Base-by-base conservation (phyloP, 2,797 vertebrate species). In the Danio kyathit region DNA sequence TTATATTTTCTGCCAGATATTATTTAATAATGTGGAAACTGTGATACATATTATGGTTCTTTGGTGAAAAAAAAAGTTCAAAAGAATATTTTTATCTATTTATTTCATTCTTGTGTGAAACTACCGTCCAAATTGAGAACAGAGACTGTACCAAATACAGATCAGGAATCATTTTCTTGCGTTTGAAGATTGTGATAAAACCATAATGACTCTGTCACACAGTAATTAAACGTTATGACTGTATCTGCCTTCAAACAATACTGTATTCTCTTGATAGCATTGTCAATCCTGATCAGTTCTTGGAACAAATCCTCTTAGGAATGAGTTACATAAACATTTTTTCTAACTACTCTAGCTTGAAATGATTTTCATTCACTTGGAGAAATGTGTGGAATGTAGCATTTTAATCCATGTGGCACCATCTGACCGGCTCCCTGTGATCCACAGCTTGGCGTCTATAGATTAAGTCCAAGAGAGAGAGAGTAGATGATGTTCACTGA, bases 301-400 rank as follows among this genome's bases (percentile, higher is more conserved):
- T 5, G 1, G 46, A 6, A 16, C 19, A 63, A 64, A 44, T 72
- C 40, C 59, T 72, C 5, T 54, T 73, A 9, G 21, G 14, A 65
- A 73, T 38, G 40, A 17, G 14, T 46, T 54, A 14, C 4, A 79
- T 59, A 61, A 21, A 70, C 10, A n/a, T 12, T 21, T 54, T 52
- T 69, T 64, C 13, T 52, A 69, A 46, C 73, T 69, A 76, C 64
- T 76, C 44, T 44, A 63, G 73, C 73, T 13, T 69, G 29, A 70
- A 81, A 52, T 67, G 3, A 5, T 51, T 69, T 41, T 74, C 38
- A 69, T 81, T 48, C 14, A 38, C 13, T 13, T 44, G 49, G 17
- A 59, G n/a, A 59, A 71, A 76, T 71, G 73, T 74, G 19, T 49
- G 67, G 82, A 85, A 87, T 82, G 85, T 84, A 67, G 52, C n/a